A percentile compares a stretch with the other conserved stretches of the same genome.
Conservation (phyloP, 2,888 invertebrate species). For the Strigamia maritima region DNA sequence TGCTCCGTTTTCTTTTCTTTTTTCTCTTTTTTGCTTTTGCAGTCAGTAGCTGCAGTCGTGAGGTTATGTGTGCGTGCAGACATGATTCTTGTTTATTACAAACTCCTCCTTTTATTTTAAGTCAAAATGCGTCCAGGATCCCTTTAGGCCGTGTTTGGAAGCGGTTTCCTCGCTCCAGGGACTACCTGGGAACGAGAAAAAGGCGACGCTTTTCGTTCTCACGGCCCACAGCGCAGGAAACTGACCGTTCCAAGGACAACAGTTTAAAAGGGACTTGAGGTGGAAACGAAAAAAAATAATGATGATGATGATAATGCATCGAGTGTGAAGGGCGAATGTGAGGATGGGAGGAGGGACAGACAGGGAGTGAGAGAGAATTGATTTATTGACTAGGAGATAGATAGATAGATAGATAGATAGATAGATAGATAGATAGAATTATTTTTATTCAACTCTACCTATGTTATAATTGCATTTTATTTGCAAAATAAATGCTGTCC, state of each 20-base stretch:
- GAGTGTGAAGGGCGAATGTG: constrained; percentile 19
- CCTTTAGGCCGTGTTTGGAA: constrained; percentile 11
- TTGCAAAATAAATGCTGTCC: no score
- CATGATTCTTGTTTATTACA: constrained; percentile 25
- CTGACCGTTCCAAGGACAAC: constrained; percentile 37
- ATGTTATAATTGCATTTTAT: no score
- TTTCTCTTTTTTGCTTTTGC: no score
- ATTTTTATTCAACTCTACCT: not conserved
- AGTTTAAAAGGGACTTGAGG: constrained; percentile 1
- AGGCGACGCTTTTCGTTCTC: constrained; percentile 35
- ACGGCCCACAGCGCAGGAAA: constrained; percentile 37
- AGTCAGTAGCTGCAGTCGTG: constrained; percentile 6
- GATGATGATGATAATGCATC: constrained; percentile 1
- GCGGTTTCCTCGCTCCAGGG: constrained; percentile 18
- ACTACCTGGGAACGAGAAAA: constrained; percentile 9
- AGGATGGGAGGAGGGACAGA: constrained; percentile 9
- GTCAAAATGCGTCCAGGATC: not conserved
- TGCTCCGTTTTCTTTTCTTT: no score
- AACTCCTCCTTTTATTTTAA: not conserved
- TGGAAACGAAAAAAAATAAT: constrained; percentile 6
- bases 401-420: no score
- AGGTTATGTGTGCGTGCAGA: not conserved
- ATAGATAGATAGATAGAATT: not conserved
- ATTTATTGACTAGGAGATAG: not conserved
- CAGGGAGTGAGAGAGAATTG: not conserved